Base-by-base conservation (phyloP, 2,888 invertebrate species). In the Cheilosia variabilis region DNA sequence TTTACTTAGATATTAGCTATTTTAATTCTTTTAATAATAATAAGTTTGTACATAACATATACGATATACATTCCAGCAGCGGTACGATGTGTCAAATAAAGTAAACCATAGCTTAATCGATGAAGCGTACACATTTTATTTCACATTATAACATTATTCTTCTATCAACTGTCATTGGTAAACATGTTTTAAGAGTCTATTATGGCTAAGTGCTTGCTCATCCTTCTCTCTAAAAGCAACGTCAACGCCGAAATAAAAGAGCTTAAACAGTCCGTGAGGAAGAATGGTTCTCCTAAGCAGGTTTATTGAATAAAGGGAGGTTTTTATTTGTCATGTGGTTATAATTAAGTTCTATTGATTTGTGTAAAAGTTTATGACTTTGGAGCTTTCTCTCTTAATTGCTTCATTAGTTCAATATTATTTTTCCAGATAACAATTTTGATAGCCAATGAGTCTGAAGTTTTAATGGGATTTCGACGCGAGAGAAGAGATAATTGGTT, bases 301-400 rank as follows among this genome's bases (percentile, higher is more conserved):
- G 7, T 6, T 13, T 27, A 43, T 13, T 2, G 6, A 10, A n/a
- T n/a, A 2, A 2, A 17, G 43, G 22, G 24, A 37, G n/a, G 7
- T 19, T 50, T 19, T 27, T 43, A 31, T 68, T 68, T 53, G 24
- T 45, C 34, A 37, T 77, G 50, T 60, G 68, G 50, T 58, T 76
- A n/a, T n/a, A 60, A 62, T 62, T 68, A 27, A 43, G 53, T 52
- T 76, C 58, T 52, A 68, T 76, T 53, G 34, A 62, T 53, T 69
- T 50, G 34, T 1, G 53, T 13, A 27, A 58, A 41, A 58, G 34
- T 50, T 60, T 52, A 45, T 31, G 47, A 41, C 22, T 34, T 10
- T 53, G 22, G 10, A 43, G 27, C 60, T 76, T 50, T 68, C 47
- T 34, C 27, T 27, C 31, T 75, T 66, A 50, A 75, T 47, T 65